Base-by-base conservation (phyloP, 2,888 invertebrate species). In the Diarsia rubi region DNA sequence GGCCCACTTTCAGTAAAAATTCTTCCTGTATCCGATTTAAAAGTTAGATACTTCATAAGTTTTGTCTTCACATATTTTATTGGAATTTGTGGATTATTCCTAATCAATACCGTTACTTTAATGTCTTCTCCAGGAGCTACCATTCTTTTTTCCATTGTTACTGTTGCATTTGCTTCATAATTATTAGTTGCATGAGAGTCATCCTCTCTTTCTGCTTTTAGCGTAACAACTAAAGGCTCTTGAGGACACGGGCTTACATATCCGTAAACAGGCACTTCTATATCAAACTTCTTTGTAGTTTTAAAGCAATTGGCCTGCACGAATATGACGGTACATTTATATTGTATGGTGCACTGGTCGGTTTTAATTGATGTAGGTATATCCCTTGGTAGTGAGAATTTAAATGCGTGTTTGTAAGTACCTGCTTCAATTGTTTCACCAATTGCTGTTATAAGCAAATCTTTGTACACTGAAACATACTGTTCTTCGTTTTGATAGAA, bases 311-410 rank as follows among this genome's bases (percentile, higher is more conserved):
- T 65, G 9, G 24, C 31, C 5, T 31, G 24, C 14, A 69, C 45
- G 14, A 69, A 69, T 69, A 31, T 37, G 9, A 37, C 65, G 19
- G 31, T 37, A 12, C 47, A 3, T 47, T 69, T 44, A 9, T 69
- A 69, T 69, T 69, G 12, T 65, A 69, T 47, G 19, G 45, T 65
- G 16, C 69, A 69, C n/a, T 69, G 31, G 11, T 47, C 37, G 5
- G 45, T 69, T 65, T 64, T 64, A 24, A 69, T 65, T 37, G 69
- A 45, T 37, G 69, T 16, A 47, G 69, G 69, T 65, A 69, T 24
- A 65, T 47, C 31, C 12, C 65, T n/a, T 69, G 65, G 69, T 5
- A 69, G 45, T 19, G 9, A 8, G 19, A 69, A 65, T 47, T 65
- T 19, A 3, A 69, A 64, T 47, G n/a, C 0, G 9, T 47, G 9